Base-by-base conservation (phyloP, 2,113 vertebrate genomes). In the Pseudorhombus dupliciocellatus region DNA sequence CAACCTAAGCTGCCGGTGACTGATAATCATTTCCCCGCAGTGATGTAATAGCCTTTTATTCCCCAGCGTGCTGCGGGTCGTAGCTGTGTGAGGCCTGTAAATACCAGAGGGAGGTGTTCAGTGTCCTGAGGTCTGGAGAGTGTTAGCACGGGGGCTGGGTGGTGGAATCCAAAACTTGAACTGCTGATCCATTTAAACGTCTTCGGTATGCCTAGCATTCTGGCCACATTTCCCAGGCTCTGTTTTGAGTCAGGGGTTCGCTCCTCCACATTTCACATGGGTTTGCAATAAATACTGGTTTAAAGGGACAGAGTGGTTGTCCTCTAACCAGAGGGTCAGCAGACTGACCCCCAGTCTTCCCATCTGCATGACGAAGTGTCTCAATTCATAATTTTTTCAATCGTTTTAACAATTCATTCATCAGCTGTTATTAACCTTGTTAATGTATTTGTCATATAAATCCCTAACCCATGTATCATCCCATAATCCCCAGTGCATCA, bases 71-170 rank as follows among this genome's bases (percentile, higher is more conserved):
- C 16, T 21, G 26, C n/a, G 46, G 69, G 51, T 54, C 1, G 16
- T 28, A 71, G 66, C 63, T 40, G 68, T 21, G 25, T 60, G 70
- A 73, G 63, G 71, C 37, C 66, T 62, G 63, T 55, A 70, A 85
- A 87, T 85, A 82, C 80, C 83, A 86, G 66, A 61, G 77, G 63
- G 75, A 73, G 80, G 87, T 82, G 78, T 87, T 69, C 20, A 34
- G 63, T 89, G 78, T 84, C 42, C 42, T 4, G 57, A 9, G 40
- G 80, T 79, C 84, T 89, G 84, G 83, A 86, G 84, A 74, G 79
- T 67, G 76, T 88, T 84, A 88, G 71, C 56, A 46, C 48, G 56
- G n/a, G 26, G 21, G 64, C 24, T 31, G 31, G 8, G 54, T 69
- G 77, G 24, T 56, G 80, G 76, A 80, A 84, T 86, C 72, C 67